A percentile compares a stretch with the other conserved stretches of the same genome.
Evolutionary conservation across 2,888 invertebrate species (phyloP).

Genomic region (Hirtodrosophila alboralis): DNA sequence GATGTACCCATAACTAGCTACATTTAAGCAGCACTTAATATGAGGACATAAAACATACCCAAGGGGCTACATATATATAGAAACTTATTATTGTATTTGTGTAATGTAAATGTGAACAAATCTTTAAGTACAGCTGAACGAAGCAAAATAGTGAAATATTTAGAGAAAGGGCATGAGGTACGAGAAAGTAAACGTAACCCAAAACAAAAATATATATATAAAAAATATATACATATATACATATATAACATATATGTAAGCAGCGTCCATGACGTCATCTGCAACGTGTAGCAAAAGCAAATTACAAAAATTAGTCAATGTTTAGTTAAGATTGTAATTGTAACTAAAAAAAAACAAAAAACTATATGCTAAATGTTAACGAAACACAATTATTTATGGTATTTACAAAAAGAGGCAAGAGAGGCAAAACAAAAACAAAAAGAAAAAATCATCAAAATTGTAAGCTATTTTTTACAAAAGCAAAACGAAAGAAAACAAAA

Average conservation of each 20-base stretch:
- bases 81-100: constrained; percentile 64
- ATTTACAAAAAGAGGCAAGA: constrained; percentile 63
- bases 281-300: constrained; percentile 73
- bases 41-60: constrained; percentile 19
- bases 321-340: constrained; percentile 67
- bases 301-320: constrained; percentile 73
- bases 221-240: constrained; percentile 2
- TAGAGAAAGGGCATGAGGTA: constrained; percentile 38
- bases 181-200: constrained; percentile 2
- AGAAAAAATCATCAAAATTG: constrained; percentile 60
- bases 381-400: constrained; percentile 75
- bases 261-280: constrained; percentile 45
- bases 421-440: constrained; percentile 23
- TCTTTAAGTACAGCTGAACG: constrained; percentile 28
- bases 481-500: constrained; percentile 28
- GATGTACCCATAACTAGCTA: constrained; percentile 47
- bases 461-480: constrained; percentile 75
- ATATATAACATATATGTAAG: constrained; percentile 23
- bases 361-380: constrained; percentile 65
- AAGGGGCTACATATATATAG: constrained; percentile 35
- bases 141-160: constrained; percentile 66
- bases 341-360: constrained; percentile 50
- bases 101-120: constrained; percentile 67
- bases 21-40: constrained; percentile 42
- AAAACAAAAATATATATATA: constrained; percentile 2